Percentiles rank a stretch among this genome's conserved stretches.
phyloP scores from a whole-genome alignment of 2,113 vertebrate genomes.

The Silurus meridionalis region DNA sequence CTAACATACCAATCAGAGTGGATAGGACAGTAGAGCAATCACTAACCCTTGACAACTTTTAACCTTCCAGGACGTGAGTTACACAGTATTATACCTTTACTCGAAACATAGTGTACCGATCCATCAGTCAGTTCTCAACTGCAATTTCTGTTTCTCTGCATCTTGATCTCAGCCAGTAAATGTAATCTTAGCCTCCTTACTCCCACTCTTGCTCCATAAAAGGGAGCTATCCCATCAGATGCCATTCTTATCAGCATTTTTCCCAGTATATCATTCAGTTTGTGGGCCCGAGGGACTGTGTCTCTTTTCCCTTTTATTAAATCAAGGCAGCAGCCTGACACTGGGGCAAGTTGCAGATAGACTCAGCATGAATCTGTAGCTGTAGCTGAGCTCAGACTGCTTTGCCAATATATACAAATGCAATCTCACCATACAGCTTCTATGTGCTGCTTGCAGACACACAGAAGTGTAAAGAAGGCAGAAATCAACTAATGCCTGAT shows the following conservation, averaged over 20 bases:
- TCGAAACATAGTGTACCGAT: constrained; percentile 7
- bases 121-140: constrained; percentile 30
- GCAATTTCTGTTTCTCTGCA: constrained; percentile 14
- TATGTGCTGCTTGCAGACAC: background rate
- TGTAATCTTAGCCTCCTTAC: constrained; percentile 22
- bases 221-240: constrained; percentile 39
- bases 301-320: constrained; percentile 47
- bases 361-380: constrained; percentile 23
- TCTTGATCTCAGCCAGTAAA: constrained; percentile 28
- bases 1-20: background rate
- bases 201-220: constrained; percentile 23
- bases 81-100: background rate
- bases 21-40: background rate
- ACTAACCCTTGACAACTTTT: background rate
- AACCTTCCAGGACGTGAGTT: background rate
- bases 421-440: constrained; percentile 26
- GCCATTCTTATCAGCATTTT: constrained; percentile 42
- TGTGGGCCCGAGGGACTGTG: constrained; percentile 16
- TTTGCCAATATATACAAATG: constrained; percentile 44
- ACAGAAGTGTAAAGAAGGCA: background rate
- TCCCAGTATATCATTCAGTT: constrained; percentile 22
- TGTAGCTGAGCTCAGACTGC: constrained; percentile 26
- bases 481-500: background rate
- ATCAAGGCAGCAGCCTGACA: constrained; percentile 42
- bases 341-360: constrained; percentile 29